Evolutionary conservation across 2,888 invertebrate species (phyloP).

Genomic region (Pammene fasciana): DNA sequence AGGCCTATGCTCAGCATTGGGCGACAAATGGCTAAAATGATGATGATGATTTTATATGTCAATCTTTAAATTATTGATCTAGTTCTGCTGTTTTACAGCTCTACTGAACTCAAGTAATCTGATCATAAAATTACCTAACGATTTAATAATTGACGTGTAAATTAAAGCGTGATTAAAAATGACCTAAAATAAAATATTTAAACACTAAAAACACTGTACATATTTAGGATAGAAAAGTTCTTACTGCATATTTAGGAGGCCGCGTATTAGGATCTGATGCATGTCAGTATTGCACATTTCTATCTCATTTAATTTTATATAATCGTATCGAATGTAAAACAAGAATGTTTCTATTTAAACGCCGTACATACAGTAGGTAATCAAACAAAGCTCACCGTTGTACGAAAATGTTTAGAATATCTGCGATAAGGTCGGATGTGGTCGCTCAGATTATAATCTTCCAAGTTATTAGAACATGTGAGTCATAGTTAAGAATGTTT

Average conservation of each 20-base stretch:
- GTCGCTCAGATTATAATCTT: constrained; percentile 24
- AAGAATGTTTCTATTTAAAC: constrained; percentile 18
- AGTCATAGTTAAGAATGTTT: constrained; percentile 14
- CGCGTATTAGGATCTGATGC: background rate
- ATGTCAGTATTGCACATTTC: background rate
- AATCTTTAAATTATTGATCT: too few species aligned
- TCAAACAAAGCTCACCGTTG: constrained; percentile 1
- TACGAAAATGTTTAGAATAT: constrained; percentile 28
- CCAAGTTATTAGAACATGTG: constrained; percentile 15
- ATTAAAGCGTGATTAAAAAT: too few species aligned
- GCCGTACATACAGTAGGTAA: background rate
- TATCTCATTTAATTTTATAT: background rate
- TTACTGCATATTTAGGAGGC: background rate
- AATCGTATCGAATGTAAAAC: constrained; percentile 4
- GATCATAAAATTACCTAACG: too few species aligned
- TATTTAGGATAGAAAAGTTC: background rate
- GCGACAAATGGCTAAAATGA: too few species aligned
- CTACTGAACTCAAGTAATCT: too few species aligned
- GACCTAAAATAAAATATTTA: too few species aligned
- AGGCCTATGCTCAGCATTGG: too few species aligned
- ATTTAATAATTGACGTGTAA: too few species aligned
- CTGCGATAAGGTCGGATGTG: constrained; percentile 21
- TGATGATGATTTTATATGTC: too few species aligned
- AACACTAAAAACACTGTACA: too few species aligned
- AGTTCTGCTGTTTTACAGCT: too few species aligned